phyloP scores from a whole-genome alignment of 2,797 vertebrate genomes.

The Chrysocyon brachyurus region DNA sequence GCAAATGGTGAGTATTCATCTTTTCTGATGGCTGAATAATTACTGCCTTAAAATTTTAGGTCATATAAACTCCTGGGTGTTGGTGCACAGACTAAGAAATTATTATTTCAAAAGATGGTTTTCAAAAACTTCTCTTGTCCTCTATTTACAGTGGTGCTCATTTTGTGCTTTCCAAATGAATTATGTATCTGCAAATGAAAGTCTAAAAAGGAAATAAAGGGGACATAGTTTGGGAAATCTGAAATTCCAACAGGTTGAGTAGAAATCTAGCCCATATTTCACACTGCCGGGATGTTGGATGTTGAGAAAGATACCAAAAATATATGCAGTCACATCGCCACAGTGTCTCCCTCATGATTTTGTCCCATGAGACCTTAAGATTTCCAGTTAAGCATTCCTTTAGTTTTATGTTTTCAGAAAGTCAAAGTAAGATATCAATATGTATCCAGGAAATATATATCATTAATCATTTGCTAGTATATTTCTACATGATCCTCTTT shows the following conservation, averaged over 20 bases:
- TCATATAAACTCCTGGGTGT: neutral
- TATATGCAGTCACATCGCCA: neutral
- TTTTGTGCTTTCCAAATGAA: neutral
- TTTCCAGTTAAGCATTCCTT: slow-evolving; percentile 45
- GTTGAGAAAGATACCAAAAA: slow-evolving; percentile 2
- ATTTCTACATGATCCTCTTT: neutral
- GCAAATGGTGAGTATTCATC: too few relatives aligned
- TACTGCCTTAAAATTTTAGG: slow-evolving; percentile 41
- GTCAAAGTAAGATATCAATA: neutral
- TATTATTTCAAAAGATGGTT: neutral
- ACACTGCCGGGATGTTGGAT: neutral
- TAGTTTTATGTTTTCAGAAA: slow-evolving; percentile 45
- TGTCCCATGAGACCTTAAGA: neutral
- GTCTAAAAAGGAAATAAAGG: slow-evolving; percentile 43
- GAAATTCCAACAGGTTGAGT: slow-evolving; percentile 32
- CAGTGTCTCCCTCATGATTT: neutral
- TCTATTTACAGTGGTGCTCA: neutral
- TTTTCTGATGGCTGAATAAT: neutral
- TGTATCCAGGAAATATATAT: neutral
- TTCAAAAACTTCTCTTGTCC: neutral
- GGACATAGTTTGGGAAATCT: neutral
- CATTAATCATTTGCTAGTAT: slow-evolving; percentile 22
- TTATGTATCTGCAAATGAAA: neutral
- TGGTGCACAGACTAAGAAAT: neutral
- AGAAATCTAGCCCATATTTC: slow-evolving; percentile 12